Evolutionary conservation across 2,888 invertebrate genomes (phyloP).

Genomic region (Nasonia oneida): DNA sequence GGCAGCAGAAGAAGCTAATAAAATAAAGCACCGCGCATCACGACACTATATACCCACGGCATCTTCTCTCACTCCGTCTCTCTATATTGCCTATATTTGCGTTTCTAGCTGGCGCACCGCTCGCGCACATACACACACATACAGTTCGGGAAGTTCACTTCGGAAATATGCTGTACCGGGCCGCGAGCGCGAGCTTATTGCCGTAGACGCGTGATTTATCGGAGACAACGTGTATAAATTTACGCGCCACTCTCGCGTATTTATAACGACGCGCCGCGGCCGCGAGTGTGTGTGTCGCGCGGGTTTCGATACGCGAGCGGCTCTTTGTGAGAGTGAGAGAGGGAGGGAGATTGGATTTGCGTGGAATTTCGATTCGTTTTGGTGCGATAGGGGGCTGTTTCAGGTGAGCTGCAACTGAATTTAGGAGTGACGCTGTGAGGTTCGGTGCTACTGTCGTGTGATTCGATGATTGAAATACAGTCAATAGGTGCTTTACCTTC

Average conservation of each 20-base stretch:
- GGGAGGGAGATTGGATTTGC: background rate
- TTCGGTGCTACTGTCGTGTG: no score
- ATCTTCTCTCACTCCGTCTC: background rate
- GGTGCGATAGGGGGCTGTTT: background rate
- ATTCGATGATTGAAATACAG: no score
- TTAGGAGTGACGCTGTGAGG: background rate
- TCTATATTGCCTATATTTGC: constrained; percentile 66
- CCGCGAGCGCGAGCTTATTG: constrained; percentile 63
- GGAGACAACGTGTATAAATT: constrained; percentile 67
- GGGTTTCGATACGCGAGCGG: background rate
- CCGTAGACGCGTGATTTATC: constrained; percentile 71
- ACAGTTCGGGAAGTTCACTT: constrained; percentile 67
- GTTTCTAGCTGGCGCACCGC: constrained; percentile 65
- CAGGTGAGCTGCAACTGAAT: background rate
- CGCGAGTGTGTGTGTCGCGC: constrained; percentile 1
- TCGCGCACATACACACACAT: constrained; percentile 58
- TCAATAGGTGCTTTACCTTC: no score
- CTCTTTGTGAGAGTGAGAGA: background rate
- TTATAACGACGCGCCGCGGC: constrained; percentile 55
- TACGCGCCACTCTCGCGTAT: constrained; percentile 58
- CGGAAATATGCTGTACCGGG: constrained; percentile 65
- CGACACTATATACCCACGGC: constrained; percentile 14
- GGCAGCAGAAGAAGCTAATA: constrained; percentile 74
- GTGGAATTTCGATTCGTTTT: background rate
- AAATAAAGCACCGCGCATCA: constrained; percentile 66